Evolutionary conservation across 2,113 vertebrate genomes (phyloP).

Genomic region (Antennarius striatus): DNA sequence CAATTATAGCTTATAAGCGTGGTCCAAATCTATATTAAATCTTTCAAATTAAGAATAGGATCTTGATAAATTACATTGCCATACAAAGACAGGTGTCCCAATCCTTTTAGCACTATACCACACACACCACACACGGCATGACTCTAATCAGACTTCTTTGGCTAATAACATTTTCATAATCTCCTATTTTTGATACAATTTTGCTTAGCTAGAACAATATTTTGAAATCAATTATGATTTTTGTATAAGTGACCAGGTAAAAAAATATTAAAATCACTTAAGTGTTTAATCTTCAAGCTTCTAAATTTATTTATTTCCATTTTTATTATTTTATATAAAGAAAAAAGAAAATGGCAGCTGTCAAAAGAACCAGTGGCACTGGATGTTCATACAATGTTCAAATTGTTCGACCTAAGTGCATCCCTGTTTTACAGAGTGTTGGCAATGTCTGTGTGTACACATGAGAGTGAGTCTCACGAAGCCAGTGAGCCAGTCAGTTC

Average conservation of each 20-base stretch:
- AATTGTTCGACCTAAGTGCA: background rate
- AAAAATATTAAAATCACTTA: background rate
- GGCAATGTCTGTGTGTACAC: slow-evolving; percentile 1
- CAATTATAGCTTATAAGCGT: no score
- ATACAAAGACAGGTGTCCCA: no score
- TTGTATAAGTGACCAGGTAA: slow-evolving; percentile 12
- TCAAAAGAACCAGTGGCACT: no score
- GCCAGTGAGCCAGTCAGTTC: slow-evolving; percentile 22
- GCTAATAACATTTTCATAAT: slow-evolving; percentile 41
- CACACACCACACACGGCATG: background rate
- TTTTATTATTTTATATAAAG: no score
- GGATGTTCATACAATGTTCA: background rate
- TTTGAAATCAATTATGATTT: slow-evolving; percentile 21
- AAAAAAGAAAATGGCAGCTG: no score
- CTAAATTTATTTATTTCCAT: no score
- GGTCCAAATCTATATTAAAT: no score
- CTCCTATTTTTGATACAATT: slow-evolving; percentile 6
- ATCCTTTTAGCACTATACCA: no score
- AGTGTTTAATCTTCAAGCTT: no score
- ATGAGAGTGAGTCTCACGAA: slow-evolving; percentile 25
- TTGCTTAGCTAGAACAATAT: slow-evolving; percentile 24
- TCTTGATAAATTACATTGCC: no score
- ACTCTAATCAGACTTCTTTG: slow-evolving; percentile 17
- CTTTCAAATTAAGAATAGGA: no score
- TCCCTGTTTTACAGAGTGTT: background rate